A percentile compares a stretch with the other conserved stretches of the same genome.
These are phyloP conservation scores for Amyelois transitella DNA, from an alignment of 1,140 invertebrate species.

Conservation along the genomic window DNA sequence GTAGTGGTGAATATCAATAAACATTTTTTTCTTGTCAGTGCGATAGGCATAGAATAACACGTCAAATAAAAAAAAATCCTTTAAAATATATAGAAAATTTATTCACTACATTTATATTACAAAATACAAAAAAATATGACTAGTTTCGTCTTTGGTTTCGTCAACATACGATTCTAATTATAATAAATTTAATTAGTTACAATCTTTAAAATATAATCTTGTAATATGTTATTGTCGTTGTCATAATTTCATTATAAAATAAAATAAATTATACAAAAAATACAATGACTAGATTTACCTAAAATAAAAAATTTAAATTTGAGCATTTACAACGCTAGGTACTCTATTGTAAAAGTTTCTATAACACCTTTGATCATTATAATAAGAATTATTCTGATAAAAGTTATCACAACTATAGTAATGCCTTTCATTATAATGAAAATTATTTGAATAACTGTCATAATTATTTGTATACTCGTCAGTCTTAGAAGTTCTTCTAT, in stretches of 20 bases:
- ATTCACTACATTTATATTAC: slow-evolving; percentile 12
- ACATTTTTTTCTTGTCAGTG: too few species aligned
- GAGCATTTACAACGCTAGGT: slow-evolving; percentile 52
- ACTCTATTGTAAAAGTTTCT: slow-evolving; percentile 52
- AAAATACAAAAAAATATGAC: slow-evolving; percentile 31
- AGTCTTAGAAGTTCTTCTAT: slow-evolving; percentile 31
- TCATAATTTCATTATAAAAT: slow-evolving; percentile 10
- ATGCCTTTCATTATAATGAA: slow-evolving; percentile 42
- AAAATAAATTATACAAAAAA: background rate
- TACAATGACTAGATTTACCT: slow-evolving; percentile 33
- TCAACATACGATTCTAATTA: slow-evolving; percentile 3
- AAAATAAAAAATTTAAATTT: slow-evolving; percentile 40
- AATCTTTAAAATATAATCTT: slow-evolving; percentile 11
- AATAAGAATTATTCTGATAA: slow-evolving; percentile 53
- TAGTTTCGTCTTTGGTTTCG: slow-evolving; percentile 43
- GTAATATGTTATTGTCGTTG: background rate
- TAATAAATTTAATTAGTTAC: slow-evolving; percentile 12
- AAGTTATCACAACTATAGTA: slow-evolving; percentile 31
- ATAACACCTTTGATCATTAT: slow-evolving; percentile 53
- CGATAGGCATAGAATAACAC: background rate
- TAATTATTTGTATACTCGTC: slow-evolving; percentile 27
- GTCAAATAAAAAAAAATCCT: background rate
- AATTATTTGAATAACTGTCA: slow-evolving; percentile 28
- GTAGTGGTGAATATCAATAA: too few species aligned
- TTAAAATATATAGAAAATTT: background rate